Base-by-base conservation (phyloP, 2,888 invertebrate genomes). In the Lycocerus yunnanus region DNA sequence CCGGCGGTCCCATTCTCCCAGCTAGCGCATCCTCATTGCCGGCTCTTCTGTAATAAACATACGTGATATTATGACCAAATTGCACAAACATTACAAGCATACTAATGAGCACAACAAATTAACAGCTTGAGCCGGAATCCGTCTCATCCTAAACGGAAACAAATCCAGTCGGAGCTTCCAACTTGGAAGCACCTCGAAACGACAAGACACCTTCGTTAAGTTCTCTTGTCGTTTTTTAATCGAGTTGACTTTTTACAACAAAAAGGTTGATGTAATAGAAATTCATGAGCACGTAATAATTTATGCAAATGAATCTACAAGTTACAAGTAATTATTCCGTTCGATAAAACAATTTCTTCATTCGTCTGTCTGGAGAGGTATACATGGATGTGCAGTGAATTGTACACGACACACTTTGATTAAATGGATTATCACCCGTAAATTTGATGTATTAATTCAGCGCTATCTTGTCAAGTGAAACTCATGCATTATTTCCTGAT, bases 1-100 rank as follows among this genome's bases (percentile, higher is more conserved):
- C 94, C 94, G 94, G 93, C 93, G 92, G 92, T 94, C 93, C 94
- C 94, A 94, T 94, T 91, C 90, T 91, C 90, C 89, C 89, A 89
- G 90, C 89, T 91, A 90, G 92, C 92, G 91, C 93, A 91, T 92
- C 92, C 91, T 92, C 92, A 92, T 93, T 91, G 91, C 92, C 90
- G 90, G 90, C 88, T 89, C 88, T 89, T 89, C 90, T 90, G 83
- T 10, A 89, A 87, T 69, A 82, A 82, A 80, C 73, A 75, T 74
- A 74, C 68, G 67, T 43, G 71, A 71, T 59, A 66, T 70, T 73
- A 72, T 66, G 27, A 66, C 21, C 72, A 66, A 67, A 70, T 63
- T 66, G 27, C 15, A 63, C 59, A 15, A 65, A 68, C 67, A 69
- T 66, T 59, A 68, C 18, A 69, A 69, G 66, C 66, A 75, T 69